Conservation (phyloP, 92 coral and sea anemone species). For the Ricordea florida region DNA sequence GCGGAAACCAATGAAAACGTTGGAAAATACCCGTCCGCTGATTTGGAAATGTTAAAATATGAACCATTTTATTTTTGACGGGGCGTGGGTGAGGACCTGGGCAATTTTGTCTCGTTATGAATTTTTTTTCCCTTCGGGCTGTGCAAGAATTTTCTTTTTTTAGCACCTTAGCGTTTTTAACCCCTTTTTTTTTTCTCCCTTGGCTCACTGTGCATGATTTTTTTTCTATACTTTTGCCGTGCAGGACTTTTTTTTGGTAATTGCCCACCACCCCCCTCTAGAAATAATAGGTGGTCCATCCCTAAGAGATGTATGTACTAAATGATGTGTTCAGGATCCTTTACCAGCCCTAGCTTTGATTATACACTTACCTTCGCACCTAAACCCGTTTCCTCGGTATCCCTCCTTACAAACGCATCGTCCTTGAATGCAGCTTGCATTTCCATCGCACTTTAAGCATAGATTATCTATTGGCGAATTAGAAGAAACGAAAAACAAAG, state of each 20-base stretch:
- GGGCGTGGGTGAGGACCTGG: no score
- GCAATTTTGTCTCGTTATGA: background rate
- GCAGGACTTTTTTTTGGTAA: no score
- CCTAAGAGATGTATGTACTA: background rate
- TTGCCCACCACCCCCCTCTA: no score
- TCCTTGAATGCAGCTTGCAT: conserved; percentile 75
- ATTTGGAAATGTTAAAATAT: background rate
- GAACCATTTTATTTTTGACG: no score
- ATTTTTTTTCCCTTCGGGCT: background rate
- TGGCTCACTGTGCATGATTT: no score
- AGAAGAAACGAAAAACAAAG: background rate
- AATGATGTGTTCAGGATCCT: background rate
- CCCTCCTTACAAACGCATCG: conserved; percentile 82
- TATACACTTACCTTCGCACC: conserved; percentile 72
- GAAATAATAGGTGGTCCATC: no score
- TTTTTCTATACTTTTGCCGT: no score
- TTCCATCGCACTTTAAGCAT: conserved; percentile 72
- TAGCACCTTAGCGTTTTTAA: background rate
- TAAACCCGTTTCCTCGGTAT: conserved; percentile 78
- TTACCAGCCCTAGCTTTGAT: no score
- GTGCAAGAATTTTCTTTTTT: no score
- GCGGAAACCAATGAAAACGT: background rate
- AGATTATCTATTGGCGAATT: conserved; percentile 45
- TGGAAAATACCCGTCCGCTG: background rate
- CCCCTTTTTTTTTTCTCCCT: background rate